phyloP scores from a whole-genome alignment of 2,888 invertebrate genomes.

The Mimumesa dahlbomi region DNA sequence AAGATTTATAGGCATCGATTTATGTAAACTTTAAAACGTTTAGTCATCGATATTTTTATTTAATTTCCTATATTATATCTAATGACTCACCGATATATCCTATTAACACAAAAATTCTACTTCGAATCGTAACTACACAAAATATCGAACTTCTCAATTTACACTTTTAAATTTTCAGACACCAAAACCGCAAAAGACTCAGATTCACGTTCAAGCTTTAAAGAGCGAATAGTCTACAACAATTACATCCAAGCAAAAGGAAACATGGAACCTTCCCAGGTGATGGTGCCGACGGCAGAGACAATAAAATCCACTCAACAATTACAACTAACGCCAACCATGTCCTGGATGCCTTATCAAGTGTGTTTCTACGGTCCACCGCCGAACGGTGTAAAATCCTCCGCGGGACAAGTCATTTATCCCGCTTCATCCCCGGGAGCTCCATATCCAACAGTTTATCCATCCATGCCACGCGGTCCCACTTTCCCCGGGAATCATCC shows the following conservation, averaged over 20 bases:
- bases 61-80: too few species aligned
- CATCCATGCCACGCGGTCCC: constrained; percentile 2
- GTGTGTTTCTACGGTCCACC: constrained; percentile 63
- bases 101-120: too few species aligned
- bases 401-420: constrained; percentile 16
- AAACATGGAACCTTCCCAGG: constrained; percentile 28
- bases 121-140: too few species aligned
- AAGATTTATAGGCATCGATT: too few species aligned
- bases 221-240: constrained; percentile 8
- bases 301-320: constrained; percentile 72
- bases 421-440: constrained; percentile 40
- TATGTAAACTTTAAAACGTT: too few species aligned
- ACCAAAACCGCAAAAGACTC: neutral
- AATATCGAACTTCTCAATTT: too few species aligned
- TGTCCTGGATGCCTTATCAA: constrained; percentile 65
- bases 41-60: too few species aligned
- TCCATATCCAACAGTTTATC: constrained; percentile 18
- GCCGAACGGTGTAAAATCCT: neutral
- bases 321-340: constrained; percentile 66
- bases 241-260: neutral
- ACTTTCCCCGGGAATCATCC: constrained; percentile 5
- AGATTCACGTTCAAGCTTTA: neutral
- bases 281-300: constrained; percentile 64
- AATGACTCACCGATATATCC: too few species aligned
- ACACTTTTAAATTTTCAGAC: too few species aligned